These are phyloP conservation scores for Oryzias dopingdopingensis DNA, from an alignment of 2,797 vertebrate genomes.

Conservation along the genomic window DNA sequence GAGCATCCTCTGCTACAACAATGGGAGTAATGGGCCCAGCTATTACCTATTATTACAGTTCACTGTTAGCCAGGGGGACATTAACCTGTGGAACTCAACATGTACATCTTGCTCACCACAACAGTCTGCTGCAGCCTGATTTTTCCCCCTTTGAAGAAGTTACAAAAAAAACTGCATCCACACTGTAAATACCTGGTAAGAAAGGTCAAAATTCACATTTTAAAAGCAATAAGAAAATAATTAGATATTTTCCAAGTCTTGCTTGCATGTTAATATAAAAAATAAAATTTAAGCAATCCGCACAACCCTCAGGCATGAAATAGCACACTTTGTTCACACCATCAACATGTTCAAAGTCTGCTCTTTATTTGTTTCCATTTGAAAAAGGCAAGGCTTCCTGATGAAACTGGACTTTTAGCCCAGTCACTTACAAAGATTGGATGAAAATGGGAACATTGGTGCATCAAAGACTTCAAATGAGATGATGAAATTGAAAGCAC, in stretches of 20 bases:
- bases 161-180: conserved; percentile 7
- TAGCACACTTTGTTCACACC: conserved; percentile 31
- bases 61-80: conserved; percentile 52
- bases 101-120: conserved; percentile 50
- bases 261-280: conserved; percentile 36
- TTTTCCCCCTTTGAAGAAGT: conserved; percentile 9
- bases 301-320: conserved; percentile 40
- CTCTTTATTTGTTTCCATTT: conserved; percentile 41
- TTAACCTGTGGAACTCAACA: conserved; percentile 64
- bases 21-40: conserved; percentile 63
- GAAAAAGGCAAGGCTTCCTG: conserved; percentile 16
- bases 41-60: conserved; percentile 58
- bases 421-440: conserved; percentile 38
- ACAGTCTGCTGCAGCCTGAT: conserved; percentile 29
- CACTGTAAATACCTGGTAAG: not conserved
- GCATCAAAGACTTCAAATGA: conserved; percentile 44
- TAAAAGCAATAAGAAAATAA: no score
- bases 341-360: conserved; percentile 39
- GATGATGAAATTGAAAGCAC: conserved; percentile 53
- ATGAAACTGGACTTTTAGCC: conserved; percentile 23
- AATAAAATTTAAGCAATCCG: conserved; percentile 53
- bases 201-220: no score
- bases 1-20: conserved; percentile 48
- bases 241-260: conserved; percentile 29
- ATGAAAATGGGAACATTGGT: conserved; percentile 39